phyloP scores from a whole-genome alignment of 2,113 vertebrate species.

The Pristiophorus japonicus region DNA sequence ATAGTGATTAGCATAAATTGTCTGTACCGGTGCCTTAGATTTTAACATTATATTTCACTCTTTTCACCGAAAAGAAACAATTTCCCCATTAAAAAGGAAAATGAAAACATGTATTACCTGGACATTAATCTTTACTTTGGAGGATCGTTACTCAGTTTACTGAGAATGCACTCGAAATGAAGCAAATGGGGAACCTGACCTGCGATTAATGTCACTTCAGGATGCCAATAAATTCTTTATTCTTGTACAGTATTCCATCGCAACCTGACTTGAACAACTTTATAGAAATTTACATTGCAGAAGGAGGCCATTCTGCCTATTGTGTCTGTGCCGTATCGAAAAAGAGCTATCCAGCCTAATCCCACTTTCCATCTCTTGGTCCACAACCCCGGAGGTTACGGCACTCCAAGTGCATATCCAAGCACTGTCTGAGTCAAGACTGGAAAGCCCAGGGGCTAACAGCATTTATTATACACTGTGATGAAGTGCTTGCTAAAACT shows the following conservation, averaged over 20 bases:
- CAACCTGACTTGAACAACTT: background rate
- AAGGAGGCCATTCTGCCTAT: no score
- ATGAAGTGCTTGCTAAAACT: background rate
- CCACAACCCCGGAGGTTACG: no score
- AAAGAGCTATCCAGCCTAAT: no score
- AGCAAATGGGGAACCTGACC: background rate
- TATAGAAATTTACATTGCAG: no score
- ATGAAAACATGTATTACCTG: background rate
- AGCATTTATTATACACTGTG: background rate
- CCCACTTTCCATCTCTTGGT: no score
- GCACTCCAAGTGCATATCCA: no score
- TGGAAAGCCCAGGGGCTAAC: background rate
- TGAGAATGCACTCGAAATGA: background rate
- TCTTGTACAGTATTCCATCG: background rate
- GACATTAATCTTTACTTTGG: background rate
- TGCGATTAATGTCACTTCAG: background rate
- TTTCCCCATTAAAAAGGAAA: background rate
- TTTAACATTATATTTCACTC: background rate
- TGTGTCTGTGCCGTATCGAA: no score
- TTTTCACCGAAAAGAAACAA: background rate
- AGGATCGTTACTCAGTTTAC: background rate
- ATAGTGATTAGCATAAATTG: background rate
- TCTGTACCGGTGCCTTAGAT: background rate
- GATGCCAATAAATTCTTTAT: background rate
- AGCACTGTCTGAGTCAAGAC: background rate